Evolutionary conservation across 2,797 vertebrate genomes (phyloP).

Genomic region (Australoheros facetus): DNA sequence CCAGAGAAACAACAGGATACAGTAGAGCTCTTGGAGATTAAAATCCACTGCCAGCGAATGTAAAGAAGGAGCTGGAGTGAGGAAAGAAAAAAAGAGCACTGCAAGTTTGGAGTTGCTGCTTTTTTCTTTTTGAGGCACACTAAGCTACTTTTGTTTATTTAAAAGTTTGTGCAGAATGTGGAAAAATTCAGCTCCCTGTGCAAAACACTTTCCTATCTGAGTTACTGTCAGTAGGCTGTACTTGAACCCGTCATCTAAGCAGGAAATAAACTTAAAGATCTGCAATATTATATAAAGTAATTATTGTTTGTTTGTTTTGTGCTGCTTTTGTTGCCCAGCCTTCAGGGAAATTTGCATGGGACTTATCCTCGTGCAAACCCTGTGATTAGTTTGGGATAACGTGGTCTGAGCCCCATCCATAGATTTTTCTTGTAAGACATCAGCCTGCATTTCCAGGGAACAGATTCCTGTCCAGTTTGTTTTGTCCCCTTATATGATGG

Average conservation of each 20-base stretch:
- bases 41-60: conserved; percentile 17
- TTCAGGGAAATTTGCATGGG: neutral
- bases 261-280: neutral
- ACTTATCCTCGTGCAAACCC: neutral
- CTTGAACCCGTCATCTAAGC: neutral
- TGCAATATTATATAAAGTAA: neutral
- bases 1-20: conserved; percentile 66
- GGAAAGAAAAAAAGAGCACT: conserved; percentile 12
- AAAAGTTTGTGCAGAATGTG: neutral
- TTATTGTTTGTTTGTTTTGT: neutral
- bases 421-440: conserved; percentile 1
- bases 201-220: neutral
- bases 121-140: neutral
- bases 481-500: conserved; percentile 23
- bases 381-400: neutral
- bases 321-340: neutral
- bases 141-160: conserved; percentile 1
- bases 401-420: neutral
- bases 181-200: neutral
- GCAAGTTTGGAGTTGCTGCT: neutral
- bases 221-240: neutral
- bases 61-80: conserved; percentile 7
- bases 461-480: conserved; percentile 12
- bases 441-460: conserved; percentile 17
- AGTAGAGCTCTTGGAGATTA: conserved; percentile 58